Conservation (phyloP, 2,797 vertebrate genomes). For the Syngnathus acus region DNA sequence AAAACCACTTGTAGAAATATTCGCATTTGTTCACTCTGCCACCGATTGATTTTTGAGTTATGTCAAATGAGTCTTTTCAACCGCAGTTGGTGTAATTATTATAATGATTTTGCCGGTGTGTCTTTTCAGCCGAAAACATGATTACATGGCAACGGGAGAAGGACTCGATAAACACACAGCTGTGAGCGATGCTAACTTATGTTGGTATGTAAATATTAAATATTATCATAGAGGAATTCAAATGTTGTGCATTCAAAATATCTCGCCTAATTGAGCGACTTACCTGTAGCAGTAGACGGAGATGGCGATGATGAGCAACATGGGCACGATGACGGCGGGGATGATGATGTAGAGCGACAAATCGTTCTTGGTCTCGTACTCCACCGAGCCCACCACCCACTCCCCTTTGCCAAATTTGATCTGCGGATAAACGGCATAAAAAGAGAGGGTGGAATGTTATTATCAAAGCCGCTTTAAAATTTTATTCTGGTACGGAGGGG, state of each 20-base stretch:
- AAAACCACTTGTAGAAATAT: constrained; percentile 3
- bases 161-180: neutral
- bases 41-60: neutral
- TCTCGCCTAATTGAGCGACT: constrained; percentile 3
- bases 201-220: no score
- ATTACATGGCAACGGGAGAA: neutral
- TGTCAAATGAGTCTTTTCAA: neutral
- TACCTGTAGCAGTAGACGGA: constrained; percentile 96
- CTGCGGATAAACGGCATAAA: constrained; percentile 53
- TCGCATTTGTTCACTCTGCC: neutral
- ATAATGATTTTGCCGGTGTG: neutral
- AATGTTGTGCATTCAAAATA: no score
- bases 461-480: constrained; percentile 19
- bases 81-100: neutral
- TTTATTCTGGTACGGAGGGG: constrained; percentile 11
- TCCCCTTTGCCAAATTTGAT: constrained; percentile 90
- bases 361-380: constrained; percentile 80
- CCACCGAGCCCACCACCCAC: constrained; percentile 85
- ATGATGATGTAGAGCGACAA: constrained; percentile 86
- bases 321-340: constrained; percentile 88
- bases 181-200: neutral
- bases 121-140: neutral
- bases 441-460: constrained; percentile 9
- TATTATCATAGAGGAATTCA: no score
- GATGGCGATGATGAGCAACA: constrained; percentile 81